Evolutionary conservation across 2,113 vertebrate genomes (phyloP).

Genomic region (Ursus arctos): DNA sequence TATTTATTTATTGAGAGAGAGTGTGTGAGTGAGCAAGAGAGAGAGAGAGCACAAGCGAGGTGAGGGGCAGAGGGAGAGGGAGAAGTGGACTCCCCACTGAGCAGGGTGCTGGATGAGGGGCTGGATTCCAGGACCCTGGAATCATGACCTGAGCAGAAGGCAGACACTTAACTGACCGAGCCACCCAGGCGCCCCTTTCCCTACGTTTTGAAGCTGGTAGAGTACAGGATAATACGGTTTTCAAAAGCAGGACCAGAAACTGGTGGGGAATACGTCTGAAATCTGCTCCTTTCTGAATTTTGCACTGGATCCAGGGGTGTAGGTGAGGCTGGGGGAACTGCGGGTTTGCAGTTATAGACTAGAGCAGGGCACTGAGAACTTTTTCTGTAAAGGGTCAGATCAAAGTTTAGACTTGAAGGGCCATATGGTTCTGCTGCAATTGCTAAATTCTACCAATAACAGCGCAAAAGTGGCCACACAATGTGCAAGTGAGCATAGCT

Average conservation of each 20-base stretch:
- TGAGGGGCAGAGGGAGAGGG: not conserved
- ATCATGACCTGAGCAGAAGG: not conserved
- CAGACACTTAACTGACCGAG: not conserved
- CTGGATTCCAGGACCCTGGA: not conserved
- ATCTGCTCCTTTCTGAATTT: not conserved
- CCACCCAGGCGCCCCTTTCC: not conserved
- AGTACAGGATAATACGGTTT: not conserved
- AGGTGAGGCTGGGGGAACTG: not conserved
- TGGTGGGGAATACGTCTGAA: not conserved
- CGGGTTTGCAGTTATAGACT: not conserved
- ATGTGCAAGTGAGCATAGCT: not conserved
- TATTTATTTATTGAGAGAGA: not conserved
- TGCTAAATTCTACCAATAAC: not conserved
- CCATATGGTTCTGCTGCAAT: not conserved
- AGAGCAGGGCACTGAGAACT: not conserved
- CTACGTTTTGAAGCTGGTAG: not conserved
- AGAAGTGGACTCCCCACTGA: not conserved
- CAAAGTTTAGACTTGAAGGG: not conserved
- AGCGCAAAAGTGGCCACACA: not conserved
- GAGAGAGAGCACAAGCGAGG: not conserved
- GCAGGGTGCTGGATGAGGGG: not conserved
- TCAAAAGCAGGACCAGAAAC: not conserved
- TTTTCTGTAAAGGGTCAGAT: not conserved
- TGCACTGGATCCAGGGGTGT: not conserved
- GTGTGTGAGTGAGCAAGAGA: too few species aligned